These are phyloP conservation scores for Acanthosepion lycidas DNA, from an alignment of 2,888 invertebrate genomes.

Conservation along the genomic window DNA sequence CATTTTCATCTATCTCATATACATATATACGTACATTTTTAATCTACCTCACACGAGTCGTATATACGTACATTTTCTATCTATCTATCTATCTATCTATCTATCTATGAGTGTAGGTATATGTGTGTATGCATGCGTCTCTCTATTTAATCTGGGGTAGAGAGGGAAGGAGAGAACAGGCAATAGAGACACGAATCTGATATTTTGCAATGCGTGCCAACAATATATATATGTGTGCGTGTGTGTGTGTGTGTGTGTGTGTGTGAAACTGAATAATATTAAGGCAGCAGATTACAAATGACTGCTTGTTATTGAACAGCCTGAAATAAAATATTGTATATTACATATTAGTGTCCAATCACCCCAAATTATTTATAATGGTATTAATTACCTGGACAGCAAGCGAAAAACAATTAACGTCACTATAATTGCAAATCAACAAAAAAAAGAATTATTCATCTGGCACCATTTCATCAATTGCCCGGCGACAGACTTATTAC, in stretches of 20 bases:
- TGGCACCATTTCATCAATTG: neutral
- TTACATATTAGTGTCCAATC: slow-evolving; percentile 20
- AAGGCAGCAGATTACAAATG: neutral
- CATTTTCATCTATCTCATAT: too few relatives aligned
- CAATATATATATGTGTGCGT: neutral
- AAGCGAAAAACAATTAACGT: neutral
- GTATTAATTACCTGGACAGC: neutral
- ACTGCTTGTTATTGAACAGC: neutral
- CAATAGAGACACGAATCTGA: neutral
- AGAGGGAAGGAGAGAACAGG: too few relatives aligned
- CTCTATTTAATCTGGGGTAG: too few relatives aligned
- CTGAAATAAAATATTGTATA: neutral
- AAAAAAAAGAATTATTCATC: too few relatives aligned
- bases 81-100: too few relatives aligned
- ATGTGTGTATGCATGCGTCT: too few relatives aligned
- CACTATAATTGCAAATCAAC: neutral
- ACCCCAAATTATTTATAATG: slow-evolving; percentile 8
- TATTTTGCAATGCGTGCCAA: neutral
- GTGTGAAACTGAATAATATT: neutral
- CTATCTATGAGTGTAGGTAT: too few relatives aligned
- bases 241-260: too few relatives aligned
- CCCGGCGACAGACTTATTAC: neutral
- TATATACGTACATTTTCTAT: too few relatives aligned
- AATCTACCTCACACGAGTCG: too few relatives aligned
- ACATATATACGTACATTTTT: too few relatives aligned